phyloP scores from a whole-genome alignment of 2,113 vertebrate species.

The Tringa solitaria region DNA sequence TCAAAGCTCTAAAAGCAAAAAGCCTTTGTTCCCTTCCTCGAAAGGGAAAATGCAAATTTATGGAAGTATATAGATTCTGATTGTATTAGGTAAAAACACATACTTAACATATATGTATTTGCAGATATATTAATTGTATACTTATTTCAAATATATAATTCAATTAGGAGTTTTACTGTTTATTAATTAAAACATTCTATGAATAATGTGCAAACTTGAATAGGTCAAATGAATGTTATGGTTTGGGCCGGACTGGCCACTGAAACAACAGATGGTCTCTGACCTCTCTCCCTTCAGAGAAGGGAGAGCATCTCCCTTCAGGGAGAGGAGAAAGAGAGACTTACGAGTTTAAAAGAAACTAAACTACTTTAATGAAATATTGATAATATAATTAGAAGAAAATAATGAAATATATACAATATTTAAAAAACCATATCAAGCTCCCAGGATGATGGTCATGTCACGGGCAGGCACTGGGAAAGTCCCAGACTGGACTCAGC shows the following conservation, averaged over 20 bases:
- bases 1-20: background rate
- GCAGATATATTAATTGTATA: background rate
- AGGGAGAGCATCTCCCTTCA: background rate
- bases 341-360: background rate
- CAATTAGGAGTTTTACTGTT: background rate
- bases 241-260: background rate
- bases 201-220: background rate
- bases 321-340: background rate
- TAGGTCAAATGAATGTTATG: background rate
- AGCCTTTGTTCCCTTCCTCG: background rate
- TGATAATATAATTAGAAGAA: background rate
- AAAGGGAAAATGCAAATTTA: background rate
- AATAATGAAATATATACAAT: background rate
- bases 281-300: background rate
- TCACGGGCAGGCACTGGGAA: background rate
- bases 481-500: background rate
- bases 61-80: background rate
- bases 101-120: background rate
- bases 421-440: background rate
- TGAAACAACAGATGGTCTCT: background rate
- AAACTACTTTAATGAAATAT: background rate
- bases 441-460: background rate
- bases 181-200: background rate
- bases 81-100: background rate
- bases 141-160: background rate